These are phyloP conservation scores for Grantiella picta DNA, from an alignment of 2,113 vertebrate species.

Conservation along the genomic window DNA sequence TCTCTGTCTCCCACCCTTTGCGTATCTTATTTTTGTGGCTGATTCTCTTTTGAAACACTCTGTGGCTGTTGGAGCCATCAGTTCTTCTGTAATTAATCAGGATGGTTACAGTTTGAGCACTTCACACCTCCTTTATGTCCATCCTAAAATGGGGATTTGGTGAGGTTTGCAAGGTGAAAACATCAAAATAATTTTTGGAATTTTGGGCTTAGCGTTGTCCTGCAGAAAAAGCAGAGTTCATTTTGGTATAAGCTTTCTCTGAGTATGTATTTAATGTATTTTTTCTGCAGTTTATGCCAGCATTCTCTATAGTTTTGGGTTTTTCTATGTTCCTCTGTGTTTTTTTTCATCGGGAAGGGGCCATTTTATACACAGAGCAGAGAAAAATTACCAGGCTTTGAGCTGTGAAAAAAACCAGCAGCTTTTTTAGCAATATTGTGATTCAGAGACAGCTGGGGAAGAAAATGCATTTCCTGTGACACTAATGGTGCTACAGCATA, in stretches of 20 bases:
- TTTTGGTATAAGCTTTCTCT: background rate
- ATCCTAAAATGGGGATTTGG: background rate
- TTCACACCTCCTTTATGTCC: background rate
- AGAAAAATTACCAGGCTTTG: background rate
- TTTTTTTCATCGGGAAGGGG: background rate
- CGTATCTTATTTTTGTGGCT: background rate
- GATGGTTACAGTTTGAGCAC: background rate
- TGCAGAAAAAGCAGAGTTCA: background rate
- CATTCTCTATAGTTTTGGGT: background rate
- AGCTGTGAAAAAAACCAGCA: background rate
- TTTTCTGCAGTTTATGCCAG: background rate
- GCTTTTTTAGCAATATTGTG: background rate
- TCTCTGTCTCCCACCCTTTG: background rate
- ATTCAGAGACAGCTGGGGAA: background rate
- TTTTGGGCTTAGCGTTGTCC: background rate
- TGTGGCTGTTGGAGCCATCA: background rate
- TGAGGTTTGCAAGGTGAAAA: background rate
- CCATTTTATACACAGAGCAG: background rate
- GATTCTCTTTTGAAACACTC: background rate
- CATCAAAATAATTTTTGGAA: background rate
- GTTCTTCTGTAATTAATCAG: background rate
- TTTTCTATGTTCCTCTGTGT: background rate
- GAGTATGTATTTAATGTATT: background rate
- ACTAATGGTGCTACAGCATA: background rate
- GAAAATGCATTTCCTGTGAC: slow-evolving; percentile 6